These are phyloP conservation scores for Ophiodon elongatus DNA, from an alignment of 2,113 vertebrate species.

Conservation along the genomic window DNA sequence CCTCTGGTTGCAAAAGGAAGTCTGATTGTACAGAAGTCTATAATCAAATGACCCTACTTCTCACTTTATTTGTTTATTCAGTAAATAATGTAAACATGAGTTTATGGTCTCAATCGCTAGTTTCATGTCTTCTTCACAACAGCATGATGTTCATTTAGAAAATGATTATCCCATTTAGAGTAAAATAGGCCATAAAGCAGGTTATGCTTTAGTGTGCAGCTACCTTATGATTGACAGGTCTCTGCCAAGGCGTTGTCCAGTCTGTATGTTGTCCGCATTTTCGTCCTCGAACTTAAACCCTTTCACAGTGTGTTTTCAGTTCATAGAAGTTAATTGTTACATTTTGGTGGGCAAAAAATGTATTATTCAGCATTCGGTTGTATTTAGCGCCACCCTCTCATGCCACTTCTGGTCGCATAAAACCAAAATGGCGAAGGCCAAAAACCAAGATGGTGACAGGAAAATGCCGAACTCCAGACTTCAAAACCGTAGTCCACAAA, in stretches of 20 bases:
- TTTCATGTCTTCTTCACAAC: not conserved
- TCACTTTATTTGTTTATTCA: not conserved
- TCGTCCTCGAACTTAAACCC: not conserved
- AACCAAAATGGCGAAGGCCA: no score
- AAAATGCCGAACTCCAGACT: not conserved
- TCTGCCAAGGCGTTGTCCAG: not conserved
- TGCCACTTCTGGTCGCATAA: not conserved
- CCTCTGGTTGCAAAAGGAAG: not conserved
- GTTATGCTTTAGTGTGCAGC: no score
- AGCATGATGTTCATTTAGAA: not conserved
- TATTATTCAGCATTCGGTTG: not conserved
- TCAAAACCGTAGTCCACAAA: not conserved
- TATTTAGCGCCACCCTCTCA: not conserved
- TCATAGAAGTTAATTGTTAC: not conserved
- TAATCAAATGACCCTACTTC: not conserved
- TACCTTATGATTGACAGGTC: no score
- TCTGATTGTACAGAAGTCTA: no score
- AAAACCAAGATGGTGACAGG: not conserved
- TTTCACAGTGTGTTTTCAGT: not conserved
- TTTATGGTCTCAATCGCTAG: not conserved
- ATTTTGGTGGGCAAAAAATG: no score
- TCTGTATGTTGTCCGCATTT: not conserved
- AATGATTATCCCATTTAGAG: not conserved
- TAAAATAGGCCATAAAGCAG: not conserved
- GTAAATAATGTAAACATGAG: not conserved